Evolutionary conservation across 2,888 invertebrate genomes (phyloP), one percentile per base, ranked within the genome.

Genomic region (Ametastegia equiseti): DNA sequence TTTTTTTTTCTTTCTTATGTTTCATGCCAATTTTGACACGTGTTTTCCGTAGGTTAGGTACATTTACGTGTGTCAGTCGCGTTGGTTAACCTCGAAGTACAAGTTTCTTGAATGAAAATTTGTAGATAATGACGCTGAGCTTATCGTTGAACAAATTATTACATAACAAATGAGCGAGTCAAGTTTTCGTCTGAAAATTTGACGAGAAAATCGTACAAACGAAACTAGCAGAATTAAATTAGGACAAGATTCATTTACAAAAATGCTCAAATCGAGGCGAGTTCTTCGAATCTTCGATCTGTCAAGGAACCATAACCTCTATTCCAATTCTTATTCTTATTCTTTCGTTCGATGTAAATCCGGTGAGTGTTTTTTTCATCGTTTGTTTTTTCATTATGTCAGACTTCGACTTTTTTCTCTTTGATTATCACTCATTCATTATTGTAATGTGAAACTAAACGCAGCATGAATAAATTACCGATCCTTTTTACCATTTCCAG

Each of bases 281-380:
- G 54, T 54, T 54, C 23, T 23, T 23, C 54, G 54, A 23, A 54
- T 23, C 23, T 7, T 54, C 23, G 23, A 54, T 11, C 54, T 54
- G 0, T 23, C 54, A 11, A 54, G 9, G 23, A 54, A 23, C 9
- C 11, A 2, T 0, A 54, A 54, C 19, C 3, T 23, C 11, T 11
- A 0, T 23, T 54, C 11, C 9, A 23, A 54, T 54, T 19, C 54
- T 54, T 60, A 19, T 30, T 60, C 27, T 4, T 60, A 83, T 36
- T 42, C 81, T n/a, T 80, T 85, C 30, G 42, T 84, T 33, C 85
- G 88, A 30, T 87, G 83, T 63, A 89, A 87, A 85, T 89, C 89
- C 84, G 88, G 89, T 90, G 81, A 85, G 82, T 78, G 65, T 79
- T 75, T 54, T 2, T 50, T 36, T 54, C 9, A 36, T 3, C 6